phyloP scores from a whole-genome alignment of 1,140 invertebrate species.

The Diorhabda elongata region DNA sequence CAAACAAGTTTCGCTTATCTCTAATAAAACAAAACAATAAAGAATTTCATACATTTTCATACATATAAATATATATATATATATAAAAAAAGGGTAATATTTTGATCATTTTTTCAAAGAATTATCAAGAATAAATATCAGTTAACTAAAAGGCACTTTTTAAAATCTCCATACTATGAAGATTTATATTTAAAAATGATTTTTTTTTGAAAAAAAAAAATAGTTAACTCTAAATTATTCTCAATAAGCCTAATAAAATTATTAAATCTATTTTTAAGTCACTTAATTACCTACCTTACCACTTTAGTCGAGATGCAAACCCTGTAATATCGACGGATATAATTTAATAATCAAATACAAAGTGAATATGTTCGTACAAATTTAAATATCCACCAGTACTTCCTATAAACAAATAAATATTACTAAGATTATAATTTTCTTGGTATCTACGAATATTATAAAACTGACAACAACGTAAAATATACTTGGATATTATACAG shows the following conservation, averaged over 20 bases:
- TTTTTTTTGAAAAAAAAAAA: not conserved
- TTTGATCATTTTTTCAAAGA: not conserved
- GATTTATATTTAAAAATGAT: not conserved
- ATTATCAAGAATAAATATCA: not conserved
- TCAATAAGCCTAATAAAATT: not conserved
- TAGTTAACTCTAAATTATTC: not conserved
- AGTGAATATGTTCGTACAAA: too few species aligned
- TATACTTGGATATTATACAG: too few species aligned
- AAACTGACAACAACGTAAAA: too few species aligned
- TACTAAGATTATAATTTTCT: too few species aligned
- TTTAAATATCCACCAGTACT: too few species aligned
- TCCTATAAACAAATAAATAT: too few species aligned
- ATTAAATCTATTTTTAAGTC: slow-evolving; percentile 25
- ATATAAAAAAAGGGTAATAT: not conserved
- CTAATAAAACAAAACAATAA: not conserved
- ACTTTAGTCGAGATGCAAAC: not conserved
- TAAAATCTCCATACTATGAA: not conserved
- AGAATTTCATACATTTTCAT: not conserved
- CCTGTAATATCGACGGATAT: too few species aligned
- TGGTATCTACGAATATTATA: too few species aligned
- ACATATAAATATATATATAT: not conserved
- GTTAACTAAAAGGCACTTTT: not conserved
- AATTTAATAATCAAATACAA: too few species aligned
- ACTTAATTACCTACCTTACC: slow-evolving; percentile 28
- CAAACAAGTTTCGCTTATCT: not conserved